Base-by-base conservation (phyloP, 2,113 vertebrate species). In the Pangasianodon hypophthalmus region DNA sequence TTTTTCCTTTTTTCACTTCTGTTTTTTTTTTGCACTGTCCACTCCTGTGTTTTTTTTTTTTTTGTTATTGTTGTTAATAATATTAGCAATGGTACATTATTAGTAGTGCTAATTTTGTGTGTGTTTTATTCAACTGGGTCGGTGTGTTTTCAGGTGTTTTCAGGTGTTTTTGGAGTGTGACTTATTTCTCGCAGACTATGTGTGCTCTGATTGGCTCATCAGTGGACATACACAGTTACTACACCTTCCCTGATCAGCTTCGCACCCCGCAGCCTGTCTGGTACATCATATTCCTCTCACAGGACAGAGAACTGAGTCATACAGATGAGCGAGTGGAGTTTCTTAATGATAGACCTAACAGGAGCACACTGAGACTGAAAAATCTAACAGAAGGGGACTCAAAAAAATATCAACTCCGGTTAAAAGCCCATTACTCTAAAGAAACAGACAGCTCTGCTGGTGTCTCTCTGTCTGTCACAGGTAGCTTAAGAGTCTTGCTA, bases 171-270 rank as follows among this genome's bases (percentile, higher is more conserved):
- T 88, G 87, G 77, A 88, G 75, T 81, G 87, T 88, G 58, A 81
- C 75, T 52, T 88, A 88, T 16, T 37, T n/a, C 87, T 14, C 41
- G 8, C 26, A 80, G 58, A 52, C 7, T 50, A 64, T 88, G 58
- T 88, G 87, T 9, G 58, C 75, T 52, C 75, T 88, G 58, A 88
- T 52, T 88, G 58, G 75, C 44, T 88, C 87, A 88, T 88, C 87
- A 52, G 87, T 88, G 46, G 75, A 88, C 7, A 88, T 88, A 11
- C 87, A 88, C 4, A 26, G 77, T 81, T 88, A 81, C 16, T 88
- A 81, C 58, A 88, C 87, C 54, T 81, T 26, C 46, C 56, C 87
- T 37, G 10, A 32, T 41, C 1, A 62, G 13, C 18, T 21, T 41
- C 6, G 0, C 19, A 2, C 0, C 67, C 19, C 62, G 4, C 29